phyloP scores from a whole-genome alignment of 2,113 vertebrate species.

The Micronycteris hirsuta region DNA sequence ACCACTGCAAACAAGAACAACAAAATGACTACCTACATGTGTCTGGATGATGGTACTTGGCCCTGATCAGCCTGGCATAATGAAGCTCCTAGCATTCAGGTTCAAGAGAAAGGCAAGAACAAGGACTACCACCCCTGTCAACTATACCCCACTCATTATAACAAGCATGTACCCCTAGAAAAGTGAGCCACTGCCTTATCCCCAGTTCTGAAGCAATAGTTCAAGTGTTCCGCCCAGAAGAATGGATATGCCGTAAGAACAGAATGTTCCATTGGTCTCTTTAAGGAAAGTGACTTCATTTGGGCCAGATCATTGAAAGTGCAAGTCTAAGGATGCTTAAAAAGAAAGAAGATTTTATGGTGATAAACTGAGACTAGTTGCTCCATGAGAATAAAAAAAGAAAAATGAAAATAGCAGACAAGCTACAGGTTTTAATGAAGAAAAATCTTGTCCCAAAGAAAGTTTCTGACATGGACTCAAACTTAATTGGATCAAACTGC shows the following conservation, averaged over 20 bases:
- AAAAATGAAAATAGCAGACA: not conserved
- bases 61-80: not conserved
- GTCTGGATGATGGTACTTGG: not conserved
- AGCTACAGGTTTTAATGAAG: not conserved
- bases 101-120: not conserved
- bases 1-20: not conserved
- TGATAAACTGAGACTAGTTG: not conserved
- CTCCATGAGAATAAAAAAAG: not conserved
- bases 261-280: not conserved
- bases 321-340: not conserved
- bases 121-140: not conserved
- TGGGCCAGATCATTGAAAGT: not conserved
- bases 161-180: not conserved
- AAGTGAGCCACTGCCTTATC: not conserved
- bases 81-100: not conserved
- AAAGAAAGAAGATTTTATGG: not conserved
- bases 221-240: not conserved
- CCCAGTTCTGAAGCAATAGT: not conserved
- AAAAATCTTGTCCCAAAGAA: not conserved
- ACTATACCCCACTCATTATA: not conserved
- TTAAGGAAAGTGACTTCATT: not conserved
- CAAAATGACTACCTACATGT: not conserved
- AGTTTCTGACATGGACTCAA: not conserved
- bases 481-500: not conserved
- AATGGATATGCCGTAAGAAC: not conserved